Base-by-base conservation (phyloP, 2,113 vertebrate species). In the Numenius arquata region DNA sequence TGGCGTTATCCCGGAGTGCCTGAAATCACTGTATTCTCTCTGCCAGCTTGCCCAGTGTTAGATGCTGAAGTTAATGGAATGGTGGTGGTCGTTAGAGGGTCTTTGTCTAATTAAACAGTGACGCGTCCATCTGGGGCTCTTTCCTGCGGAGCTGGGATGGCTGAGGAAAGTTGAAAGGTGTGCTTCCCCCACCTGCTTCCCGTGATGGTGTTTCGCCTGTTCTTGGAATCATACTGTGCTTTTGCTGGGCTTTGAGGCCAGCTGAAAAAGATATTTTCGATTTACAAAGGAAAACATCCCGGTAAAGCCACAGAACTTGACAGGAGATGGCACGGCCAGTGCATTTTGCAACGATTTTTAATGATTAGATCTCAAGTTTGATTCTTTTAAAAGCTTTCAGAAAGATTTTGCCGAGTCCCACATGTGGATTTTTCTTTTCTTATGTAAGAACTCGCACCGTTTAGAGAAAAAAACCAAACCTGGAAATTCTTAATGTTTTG, bases 21-120 rank as follows among this genome's bases (percentile, higher is more conserved):
- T 15, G 36, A 3, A 21, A 7, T 12, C 21, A 1, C 61, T 5
- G 7, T 4, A 0, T 5, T 5, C 47, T 27, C 9, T 3, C 50
- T 16, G 47, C 61, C 32, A 34, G 25, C 15, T 29, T 32, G 27
- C n/a, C 38, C 8, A 3, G 26, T 5, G 2, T 29, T 27, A 6
- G 29, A 4, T 5, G 53, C 18, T 34, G 47, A 13, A 47, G 70
- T 16, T 16, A 23, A 26, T 1, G 1, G 53, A 38, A 9, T 62
- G 7, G 20, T 23, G 45, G 1, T 16, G 53, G 76, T n/a, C 6
- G 1, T 40, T 23, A n/a, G 47, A 43, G 22, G 34, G 12, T 9
- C n/a, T 72, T 18, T 52, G 43, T 36, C 14, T 65, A 19, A 15
- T 32, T 43, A 16, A 40, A 23, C 13, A 23, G 61, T 11, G 16